Evolutionary conservation across 2,888 invertebrate genomes (phyloP).

Genomic region (Kuschelorhynchus macadamiae): DNA sequence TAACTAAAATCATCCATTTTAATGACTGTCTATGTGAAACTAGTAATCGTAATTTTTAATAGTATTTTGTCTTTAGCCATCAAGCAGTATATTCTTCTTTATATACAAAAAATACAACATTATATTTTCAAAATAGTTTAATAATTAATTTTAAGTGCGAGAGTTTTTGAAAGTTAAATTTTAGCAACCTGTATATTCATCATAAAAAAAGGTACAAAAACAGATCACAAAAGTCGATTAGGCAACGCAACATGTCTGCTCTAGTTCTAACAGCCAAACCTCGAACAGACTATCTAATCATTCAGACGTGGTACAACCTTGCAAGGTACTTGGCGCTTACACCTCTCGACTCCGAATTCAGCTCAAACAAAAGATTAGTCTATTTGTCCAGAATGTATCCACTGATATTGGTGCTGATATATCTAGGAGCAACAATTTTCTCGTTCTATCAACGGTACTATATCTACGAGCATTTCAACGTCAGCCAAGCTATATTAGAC

Average conservation of each 20-base stretch:
- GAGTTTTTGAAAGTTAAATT: too few species aligned
- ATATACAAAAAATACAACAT: too few species aligned
- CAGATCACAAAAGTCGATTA: too few species aligned
- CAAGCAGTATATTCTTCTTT: too few species aligned
- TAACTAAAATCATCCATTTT: too few species aligned
- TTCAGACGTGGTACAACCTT: slow-evolving; percentile 23
- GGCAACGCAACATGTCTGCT: neutral
- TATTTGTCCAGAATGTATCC: slow-evolving; percentile 23
- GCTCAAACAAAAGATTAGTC: neutral
- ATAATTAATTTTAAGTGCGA: too few species aligned
- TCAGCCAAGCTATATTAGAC: slow-evolving; percentile 36
- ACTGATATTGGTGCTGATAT: slow-evolving; percentile 12
- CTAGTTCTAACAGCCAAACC: neutral
- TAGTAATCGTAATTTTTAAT: too few species aligned
- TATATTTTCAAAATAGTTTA: too few species aligned
- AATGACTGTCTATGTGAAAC: too few species aligned
- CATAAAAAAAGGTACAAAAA: too few species aligned
- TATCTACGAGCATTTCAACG: slow-evolving; percentile 35
- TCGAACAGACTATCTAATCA: slow-evolving; percentile 15
- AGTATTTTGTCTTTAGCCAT: too few species aligned
- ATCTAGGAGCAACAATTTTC: slow-evolving; percentile 25
- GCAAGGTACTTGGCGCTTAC: slow-evolving; percentile 28
- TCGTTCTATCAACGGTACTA: slow-evolving; percentile 33
- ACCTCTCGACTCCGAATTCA: slow-evolving; percentile 6
- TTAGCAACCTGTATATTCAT: too few species aligned